Evolutionary conservation across 2,888 invertebrate species (phyloP), one percentile per base, ranked within the genome.

Genomic region (Drosophila algonquin): DNA sequence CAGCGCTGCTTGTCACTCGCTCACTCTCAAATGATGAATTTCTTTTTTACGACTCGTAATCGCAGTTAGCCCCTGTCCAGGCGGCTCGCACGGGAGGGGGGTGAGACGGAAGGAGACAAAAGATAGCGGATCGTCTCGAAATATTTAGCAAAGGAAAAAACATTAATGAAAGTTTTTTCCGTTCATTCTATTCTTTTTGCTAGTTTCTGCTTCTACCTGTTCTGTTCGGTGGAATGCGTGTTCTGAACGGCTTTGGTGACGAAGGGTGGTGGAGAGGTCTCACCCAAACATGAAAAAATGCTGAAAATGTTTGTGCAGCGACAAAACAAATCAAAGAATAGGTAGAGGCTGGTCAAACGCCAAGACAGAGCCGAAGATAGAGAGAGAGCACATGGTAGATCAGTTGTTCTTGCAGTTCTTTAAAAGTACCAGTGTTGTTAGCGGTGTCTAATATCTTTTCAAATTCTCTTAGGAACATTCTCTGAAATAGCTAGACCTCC

Each of bases 41-140:
- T 83, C 88, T 88, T 87, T 82, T 87, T 85, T 85, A 69, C 63
- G 77, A 81, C 46, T 73, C 72, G 77, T 81, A 85, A 77, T 81
- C 75, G 69, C 68, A 69, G 73, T 71, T 64, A 46, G 50, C 73
- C 57, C 52, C 47, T 40, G 40, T 7, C 40, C 40, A 40, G 40
- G 2, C n/a, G 40, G 6, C 40, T 6, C n/a, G 40, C 14, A 40
- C 40, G 24, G 24, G 24, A 21, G 40, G 40, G 40, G 40, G 40
- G 14, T 40, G 40, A 0, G 40, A 40, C 27, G 44, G 74, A 61
- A 45, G 30, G 53, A 35, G 46, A 48, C 56, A 47, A 32, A 53
- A 74, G 73, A 82, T 87, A 83, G 77, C 75, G 55, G 54, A 27
- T 57, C 63, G 71, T 57, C 63, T 63, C 70, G 52, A 79, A 85